Percentiles rank a stretch among this genome's conserved stretches.
These are phyloP conservation scores for Astyanax mexicanus DNA, from an alignment of 2,797 vertebrate species.

Conservation along the genomic window DNA sequence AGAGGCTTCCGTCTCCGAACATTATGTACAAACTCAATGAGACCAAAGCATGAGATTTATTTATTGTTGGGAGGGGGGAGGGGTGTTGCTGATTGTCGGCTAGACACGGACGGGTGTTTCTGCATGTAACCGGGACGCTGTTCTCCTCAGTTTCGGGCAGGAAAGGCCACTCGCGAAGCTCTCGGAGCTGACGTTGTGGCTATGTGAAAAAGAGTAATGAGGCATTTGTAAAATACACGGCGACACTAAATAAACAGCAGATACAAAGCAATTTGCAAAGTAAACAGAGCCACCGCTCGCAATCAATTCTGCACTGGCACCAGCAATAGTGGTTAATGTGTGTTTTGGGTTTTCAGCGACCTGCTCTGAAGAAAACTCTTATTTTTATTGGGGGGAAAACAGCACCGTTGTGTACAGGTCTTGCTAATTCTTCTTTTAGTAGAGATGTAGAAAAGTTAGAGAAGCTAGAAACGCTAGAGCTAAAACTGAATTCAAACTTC, in stretches of 20 bases:
- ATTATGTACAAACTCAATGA: conserved; percentile 38
- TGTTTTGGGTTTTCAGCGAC: not conserved
- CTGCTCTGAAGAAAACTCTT: not conserved
- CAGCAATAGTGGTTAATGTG: not conserved
- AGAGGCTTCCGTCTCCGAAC: conserved; percentile 22
- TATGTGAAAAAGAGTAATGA: conserved; percentile 6
- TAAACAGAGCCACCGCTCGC: not conserved
- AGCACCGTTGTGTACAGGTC: not conserved
- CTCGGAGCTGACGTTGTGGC: not conserved
- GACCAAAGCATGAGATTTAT: conserved; percentile 23
- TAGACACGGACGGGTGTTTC: conserved; percentile 12
- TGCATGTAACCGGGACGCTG: conserved; percentile 8
- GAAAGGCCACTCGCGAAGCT: conserved; percentile 53
- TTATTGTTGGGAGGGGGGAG: not conserved
- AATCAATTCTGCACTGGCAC: not conserved
- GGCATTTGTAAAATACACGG: conserved; percentile 27
- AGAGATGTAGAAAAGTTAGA: not conserved
- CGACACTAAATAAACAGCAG: conserved; percentile 13
- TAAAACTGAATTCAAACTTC: not conserved
- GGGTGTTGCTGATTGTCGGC: conserved; percentile 53
- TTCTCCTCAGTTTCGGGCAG: conserved; percentile 33
- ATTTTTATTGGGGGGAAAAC: not conserved
- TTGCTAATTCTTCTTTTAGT: conserved; percentile 4
- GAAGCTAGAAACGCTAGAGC: not conserved
- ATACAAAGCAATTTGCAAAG: not conserved